phyloP scores from a whole-genome alignment of 2,888 invertebrate species.

The Pimpla rufipes region DNA sequence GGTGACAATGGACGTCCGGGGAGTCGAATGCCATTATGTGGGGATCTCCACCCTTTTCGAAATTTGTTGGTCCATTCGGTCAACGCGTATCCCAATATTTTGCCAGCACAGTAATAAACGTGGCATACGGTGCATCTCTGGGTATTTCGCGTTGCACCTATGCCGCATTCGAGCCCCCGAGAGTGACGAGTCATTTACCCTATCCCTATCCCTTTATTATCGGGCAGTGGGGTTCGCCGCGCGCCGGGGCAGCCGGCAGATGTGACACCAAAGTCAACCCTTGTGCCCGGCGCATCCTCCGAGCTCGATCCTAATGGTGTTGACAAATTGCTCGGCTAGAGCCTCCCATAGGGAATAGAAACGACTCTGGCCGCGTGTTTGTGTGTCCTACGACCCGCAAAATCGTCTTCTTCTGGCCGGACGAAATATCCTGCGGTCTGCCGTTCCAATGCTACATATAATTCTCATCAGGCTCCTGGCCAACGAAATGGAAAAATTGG shows the following conservation, averaged over 20 bases:
- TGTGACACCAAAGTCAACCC: conserved; percentile 83
- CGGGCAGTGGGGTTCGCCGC: conserved; percentile 68
- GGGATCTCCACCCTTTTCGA: conserved; percentile 48
- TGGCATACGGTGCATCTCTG: conserved; percentile 78
- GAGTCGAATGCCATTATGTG: conserved; percentile 11
- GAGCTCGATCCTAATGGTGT: conserved; percentile 84
- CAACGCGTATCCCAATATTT: conserved; percentile 81
- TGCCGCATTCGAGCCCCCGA: conserved; percentile 71
- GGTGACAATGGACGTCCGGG: background rate
- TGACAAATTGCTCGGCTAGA: conserved; percentile 85
- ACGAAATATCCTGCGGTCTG: conserved; percentile 51
- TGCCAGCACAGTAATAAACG: conserved; percentile 78
- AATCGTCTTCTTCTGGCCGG: conserved; percentile 54
- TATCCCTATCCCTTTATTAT: conserved; percentile 84
- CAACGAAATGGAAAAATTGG: background rate
- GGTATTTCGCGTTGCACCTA: conserved; percentile 35
- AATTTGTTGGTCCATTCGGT: conserved; percentile 75
- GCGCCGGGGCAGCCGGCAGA: conserved; percentile 80
- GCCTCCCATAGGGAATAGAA: conserved; percentile 78
- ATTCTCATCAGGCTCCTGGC: conserved; percentile 35
- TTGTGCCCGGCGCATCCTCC: conserved; percentile 73
- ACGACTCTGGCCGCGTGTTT: conserved; percentile 62
- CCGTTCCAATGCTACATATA: conserved; percentile 25
- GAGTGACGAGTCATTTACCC: conserved; percentile 79
- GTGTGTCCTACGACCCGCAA: conserved; percentile 61